Percentiles rank a stretch among this genome's conserved stretches.
Conservation (phyloP, 2,888 invertebrate genomes). For the Apodemia zela region DNA sequence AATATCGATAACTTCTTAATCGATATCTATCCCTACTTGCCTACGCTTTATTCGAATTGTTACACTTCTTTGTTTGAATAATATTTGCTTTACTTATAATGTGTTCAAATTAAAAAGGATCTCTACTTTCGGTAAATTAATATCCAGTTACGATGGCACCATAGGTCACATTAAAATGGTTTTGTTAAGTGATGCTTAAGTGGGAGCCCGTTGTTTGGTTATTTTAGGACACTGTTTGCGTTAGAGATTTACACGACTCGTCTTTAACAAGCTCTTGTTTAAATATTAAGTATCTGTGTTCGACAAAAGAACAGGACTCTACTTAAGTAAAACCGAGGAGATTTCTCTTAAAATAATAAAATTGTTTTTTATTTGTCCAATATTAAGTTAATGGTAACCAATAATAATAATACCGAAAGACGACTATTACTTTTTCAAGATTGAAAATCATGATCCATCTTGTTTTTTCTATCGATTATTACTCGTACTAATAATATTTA, state of each 20-base stretch:
- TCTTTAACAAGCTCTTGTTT: constrained; percentile 66
- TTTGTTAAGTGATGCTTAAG: constrained; percentile 70
- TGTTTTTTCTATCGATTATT: too few relatives aligned
- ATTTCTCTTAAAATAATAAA: too few relatives aligned
- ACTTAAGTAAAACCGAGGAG: not conserved
- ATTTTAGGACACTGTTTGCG: constrained; percentile 72
- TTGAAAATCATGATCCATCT: too few relatives aligned
- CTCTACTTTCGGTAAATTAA: constrained; percentile 37
- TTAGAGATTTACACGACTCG: constrained; percentile 62
- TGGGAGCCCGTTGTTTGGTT: constrained; percentile 71
- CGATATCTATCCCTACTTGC: constrained; percentile 44
- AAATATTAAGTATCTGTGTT: constrained; percentile 43
- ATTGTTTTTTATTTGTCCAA: too few relatives aligned
- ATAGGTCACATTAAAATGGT: constrained; percentile 53
- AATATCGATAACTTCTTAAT: constrained; percentile 20
- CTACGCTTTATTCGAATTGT: constrained; percentile 56
- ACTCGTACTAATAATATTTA: too few relatives aligned
- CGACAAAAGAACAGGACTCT: constrained; percentile 29
- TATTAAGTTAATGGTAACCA: too few relatives aligned
- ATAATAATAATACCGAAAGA: too few relatives aligned
- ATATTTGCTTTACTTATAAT: constrained; percentile 56
- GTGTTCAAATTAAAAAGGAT: constrained; percentile 49
- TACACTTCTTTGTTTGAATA: constrained; percentile 63
- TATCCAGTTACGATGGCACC: constrained; percentile 35
- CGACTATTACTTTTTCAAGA: too few relatives aligned